Conservation (phyloP, 2,113 vertebrate genomes). For the Puffinus mauretanicus region DNA sequence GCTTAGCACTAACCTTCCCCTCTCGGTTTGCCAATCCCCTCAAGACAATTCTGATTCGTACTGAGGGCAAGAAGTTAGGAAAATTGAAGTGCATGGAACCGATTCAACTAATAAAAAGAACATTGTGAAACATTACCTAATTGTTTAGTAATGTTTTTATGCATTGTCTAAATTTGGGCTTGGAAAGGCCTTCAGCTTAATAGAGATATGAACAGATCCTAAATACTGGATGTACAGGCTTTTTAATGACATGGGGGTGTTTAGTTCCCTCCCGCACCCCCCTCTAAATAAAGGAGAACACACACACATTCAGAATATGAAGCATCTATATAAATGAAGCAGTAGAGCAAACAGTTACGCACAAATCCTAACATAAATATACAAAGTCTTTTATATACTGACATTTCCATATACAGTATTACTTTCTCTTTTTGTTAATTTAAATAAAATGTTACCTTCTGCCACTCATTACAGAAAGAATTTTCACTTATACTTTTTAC, state of each 20-base stretch:
- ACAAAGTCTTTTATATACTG: conserved; percentile 10
- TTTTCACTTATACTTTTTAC: not conserved
- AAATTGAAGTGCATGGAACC: conserved; percentile 64
- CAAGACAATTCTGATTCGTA: conserved; percentile 38
- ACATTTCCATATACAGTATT: conserved; percentile 53
- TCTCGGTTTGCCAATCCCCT: conserved; percentile 1
- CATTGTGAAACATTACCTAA: conserved; percentile 77
- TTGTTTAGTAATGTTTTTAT: conserved; percentile 75
- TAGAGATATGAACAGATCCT: conserved; percentile 46
- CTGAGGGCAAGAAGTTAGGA: conserved; percentile 52
- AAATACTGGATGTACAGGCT: not conserved
- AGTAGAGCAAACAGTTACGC: conserved; percentile 4
- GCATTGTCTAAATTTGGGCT: conserved; percentile 73
- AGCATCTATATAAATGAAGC: not conserved
- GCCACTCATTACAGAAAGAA: not conserved
- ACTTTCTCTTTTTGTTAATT: conserved; percentile 58
- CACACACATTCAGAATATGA: not conserved
- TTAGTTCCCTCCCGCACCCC: not conserved
- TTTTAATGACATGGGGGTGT: not conserved
- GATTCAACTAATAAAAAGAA: conserved; percentile 69
- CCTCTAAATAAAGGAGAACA: not conserved
- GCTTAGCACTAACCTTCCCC: conserved; percentile 18
- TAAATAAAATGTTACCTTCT: conserved; percentile 59
- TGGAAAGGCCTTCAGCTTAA: conserved; percentile 62
- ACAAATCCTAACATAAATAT: conserved; percentile 41